Evolutionary conservation across 1,140 invertebrate genomes (phyloP), one percentile per base, ranked within the genome.

Genomic region (Ditylenchus dipsaci): DNA sequence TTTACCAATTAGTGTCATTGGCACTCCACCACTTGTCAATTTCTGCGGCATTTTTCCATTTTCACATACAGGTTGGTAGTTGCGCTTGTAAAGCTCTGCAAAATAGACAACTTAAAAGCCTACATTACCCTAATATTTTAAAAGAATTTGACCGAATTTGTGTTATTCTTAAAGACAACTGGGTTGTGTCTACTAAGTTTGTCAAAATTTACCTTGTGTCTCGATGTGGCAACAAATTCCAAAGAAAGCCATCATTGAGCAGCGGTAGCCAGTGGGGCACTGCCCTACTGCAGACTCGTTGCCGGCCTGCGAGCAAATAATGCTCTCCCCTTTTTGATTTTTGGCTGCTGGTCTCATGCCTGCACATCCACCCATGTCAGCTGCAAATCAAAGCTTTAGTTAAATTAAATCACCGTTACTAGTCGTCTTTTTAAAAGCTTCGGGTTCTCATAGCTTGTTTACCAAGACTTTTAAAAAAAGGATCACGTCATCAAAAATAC

Each of bases 221-320:
- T 49, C 56, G 7, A 33, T 33, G 29, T 71, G 30, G 30, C 69
- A 71, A 43, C 69, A 71, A 21, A 71, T 45, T 23, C 69, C 60
- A 1, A 71, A 65, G 19, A 69, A 69, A 1, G 69, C 58, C 23
- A 61, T 30, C 68, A 72, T 71, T 8, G 69, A 72, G 58, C 69
- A 71, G 19, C 49, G 42, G 30, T 71, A 71, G 23, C 69, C 33
- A 26, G 53, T 33, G 13, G 69, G 69, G 43, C 69, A 71, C 0
- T 57, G 56, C 33, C 15, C 23, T 21, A 47, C 27, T 1, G 19
- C 13, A 13, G 38, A 11, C 13, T 8, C 29, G 15, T 29, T 47
- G n/a, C 30, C 68, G 23, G 60, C 19, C 11, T 38, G 33, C 0
- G 56, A 43, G 43, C 69, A 71, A 19, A 72, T 71, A 17, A 71